Base-by-base conservation (phyloP, 2,888 invertebrate species). In the Boloria euphrosyne region DNA sequence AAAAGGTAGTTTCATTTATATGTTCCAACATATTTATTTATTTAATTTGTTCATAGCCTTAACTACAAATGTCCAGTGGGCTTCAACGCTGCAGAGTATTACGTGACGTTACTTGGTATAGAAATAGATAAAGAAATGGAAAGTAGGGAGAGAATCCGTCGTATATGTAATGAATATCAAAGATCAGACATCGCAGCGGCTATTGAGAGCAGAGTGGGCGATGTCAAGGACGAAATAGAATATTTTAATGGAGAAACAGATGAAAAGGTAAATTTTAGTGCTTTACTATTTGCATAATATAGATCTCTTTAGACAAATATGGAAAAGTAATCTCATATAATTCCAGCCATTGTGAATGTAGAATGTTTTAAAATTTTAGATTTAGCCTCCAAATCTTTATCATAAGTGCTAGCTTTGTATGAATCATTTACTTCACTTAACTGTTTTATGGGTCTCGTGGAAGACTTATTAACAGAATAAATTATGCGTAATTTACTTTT, bases 81-180 rank as follows among this genome's bases (percentile, higher is more conserved):
- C 31, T 97, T 95, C 91, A 98, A 97, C 85, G 95, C 96, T 2
- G 97, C 97, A 0, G 98, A 98, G 81, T 97, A 96, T 84, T 97
- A 96, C 83, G 95, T 98, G 4, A 93, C 94, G 38, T 83, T 93
- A 0, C 83, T 94, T 13, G 93, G 93, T 1, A 80, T 93, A 5
- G 84, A 92, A 31, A 65, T 79, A 5, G 91, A 89, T 68, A 89
- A 85, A 17, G 92, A 90, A 69, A 76, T 79, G 64, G 90, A 92
- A 51, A 90, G 91, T 44, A 76, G 85, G 3, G 88, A 88, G 53
- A 74, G 93, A 71, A 88, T 93, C 67, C 77, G 92, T 27, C 85
- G 86, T 68, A 93, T 94, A 46, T 94, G 94, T 73, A 93, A 94
- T 63, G 90, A 93, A 68, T 94, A 92, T 78, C 87, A 93, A 62